phyloP scores from a whole-genome alignment of 2,888 invertebrate species.

The Leucophenga montana region DNA sequence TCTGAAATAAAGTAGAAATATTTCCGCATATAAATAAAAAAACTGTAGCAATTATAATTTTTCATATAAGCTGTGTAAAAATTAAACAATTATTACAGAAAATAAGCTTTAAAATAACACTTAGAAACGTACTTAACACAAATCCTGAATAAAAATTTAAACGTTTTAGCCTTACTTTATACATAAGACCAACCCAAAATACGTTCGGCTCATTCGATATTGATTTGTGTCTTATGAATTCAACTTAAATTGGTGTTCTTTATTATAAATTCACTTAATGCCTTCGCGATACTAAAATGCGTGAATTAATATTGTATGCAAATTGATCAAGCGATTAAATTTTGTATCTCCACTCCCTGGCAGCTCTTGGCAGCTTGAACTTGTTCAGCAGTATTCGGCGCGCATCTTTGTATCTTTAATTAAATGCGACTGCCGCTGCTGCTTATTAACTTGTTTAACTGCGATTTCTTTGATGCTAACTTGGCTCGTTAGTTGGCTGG shows the following conservation, averaged over 20 bases:
- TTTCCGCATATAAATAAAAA: too few species aligned
- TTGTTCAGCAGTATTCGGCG: not conserved
- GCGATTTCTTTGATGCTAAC: not conserved
- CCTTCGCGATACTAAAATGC: conserved; percentile 6
- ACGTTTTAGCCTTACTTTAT: not conserved
- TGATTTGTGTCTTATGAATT: not conserved
- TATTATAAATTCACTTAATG: conserved; percentile 26
- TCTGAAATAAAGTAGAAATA: too few species aligned
- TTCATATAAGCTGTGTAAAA: too few species aligned
- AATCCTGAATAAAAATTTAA: too few species aligned
- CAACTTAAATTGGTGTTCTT: conserved; percentile 15
- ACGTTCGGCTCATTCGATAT: not conserved
- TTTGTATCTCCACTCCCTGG: not conserved
- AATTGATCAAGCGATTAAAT: not conserved
- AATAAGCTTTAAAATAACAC: too few species aligned
- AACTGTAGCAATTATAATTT: too few species aligned
- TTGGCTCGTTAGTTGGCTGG: not conserved
- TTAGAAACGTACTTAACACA: too few species aligned
- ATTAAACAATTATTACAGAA: too few species aligned
- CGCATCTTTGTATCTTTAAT: conserved; percentile 19
- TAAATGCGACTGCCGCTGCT: conserved; percentile 3
- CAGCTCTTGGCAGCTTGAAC: not conserved
- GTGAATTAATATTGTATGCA: conserved; percentile 17
- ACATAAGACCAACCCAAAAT: too few species aligned
- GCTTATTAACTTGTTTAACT: conserved; percentile 12